Evolutionary conservation across 2,888 invertebrate species (phyloP).

Genomic region (Globia sparganii): DNA sequence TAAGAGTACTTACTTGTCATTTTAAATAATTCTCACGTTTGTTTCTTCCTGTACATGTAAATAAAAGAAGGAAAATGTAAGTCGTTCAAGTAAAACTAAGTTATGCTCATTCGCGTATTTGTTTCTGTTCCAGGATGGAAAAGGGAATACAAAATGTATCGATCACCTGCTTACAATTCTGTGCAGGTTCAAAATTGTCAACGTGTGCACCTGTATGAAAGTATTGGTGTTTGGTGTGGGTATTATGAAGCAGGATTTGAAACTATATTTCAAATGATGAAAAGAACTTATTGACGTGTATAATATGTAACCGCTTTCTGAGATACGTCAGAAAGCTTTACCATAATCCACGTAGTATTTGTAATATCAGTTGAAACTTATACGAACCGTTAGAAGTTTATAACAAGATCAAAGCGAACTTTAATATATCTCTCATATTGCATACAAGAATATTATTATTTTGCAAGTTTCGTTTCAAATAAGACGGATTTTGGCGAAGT

Average conservation of each 20-base stretch:
- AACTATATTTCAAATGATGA: slow-evolving; percentile 1
- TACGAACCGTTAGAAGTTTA: not conserved
- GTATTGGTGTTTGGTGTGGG: not conserved
- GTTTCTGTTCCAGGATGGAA: slow-evolving; percentile 35
- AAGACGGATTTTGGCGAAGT: not conserved
- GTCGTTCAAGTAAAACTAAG: slow-evolving; percentile 22
- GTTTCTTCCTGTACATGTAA: no score
- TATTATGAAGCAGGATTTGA: slow-evolving; percentile 10
- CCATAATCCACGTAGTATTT: not conserved
- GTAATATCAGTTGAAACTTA: not conserved
- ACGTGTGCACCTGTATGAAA: slow-evolving; percentile 19
- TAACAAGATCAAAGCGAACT: slow-evolving; percentile 3
- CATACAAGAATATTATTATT: not conserved
- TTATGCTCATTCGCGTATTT: slow-evolving; percentile 36
- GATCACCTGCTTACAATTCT: slow-evolving; percentile 54
- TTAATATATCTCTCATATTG: not conserved
- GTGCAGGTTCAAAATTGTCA: slow-evolving; percentile 44
- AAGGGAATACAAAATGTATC: slow-evolving; percentile 49
- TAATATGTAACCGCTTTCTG: not conserved
- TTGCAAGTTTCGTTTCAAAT: not conserved
- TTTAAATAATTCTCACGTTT: not conserved
- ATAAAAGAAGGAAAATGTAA: slow-evolving; percentile 17
- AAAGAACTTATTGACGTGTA: not conserved
- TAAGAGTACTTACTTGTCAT: not conserved
- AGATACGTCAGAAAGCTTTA: slow-evolving; percentile 3